phyloP scores from a whole-genome alignment of 2,888 invertebrate genomes.

The Parnassius glacialis region DNA sequence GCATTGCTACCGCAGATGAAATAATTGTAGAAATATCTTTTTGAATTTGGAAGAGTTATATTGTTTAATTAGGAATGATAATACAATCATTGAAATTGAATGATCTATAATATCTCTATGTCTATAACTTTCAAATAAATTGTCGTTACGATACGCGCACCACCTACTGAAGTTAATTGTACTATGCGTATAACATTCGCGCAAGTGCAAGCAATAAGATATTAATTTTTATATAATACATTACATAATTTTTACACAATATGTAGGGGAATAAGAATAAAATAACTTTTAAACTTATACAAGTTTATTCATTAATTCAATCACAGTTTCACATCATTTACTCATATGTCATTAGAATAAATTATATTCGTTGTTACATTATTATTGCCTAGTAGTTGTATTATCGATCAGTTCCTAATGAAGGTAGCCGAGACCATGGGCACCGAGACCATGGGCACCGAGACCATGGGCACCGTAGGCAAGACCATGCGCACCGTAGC shows the following conservation, averaged over 20 bases:
- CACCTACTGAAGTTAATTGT: too few relatives aligned
- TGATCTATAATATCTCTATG: too few relatives aligned
- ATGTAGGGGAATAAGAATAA: not conserved
- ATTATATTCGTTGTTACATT: constrained; percentile 25
- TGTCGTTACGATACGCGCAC: too few relatives aligned
- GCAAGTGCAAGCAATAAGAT: too few relatives aligned
- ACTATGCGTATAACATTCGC: too few relatives aligned
- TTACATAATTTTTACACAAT: not conserved
- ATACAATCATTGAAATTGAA: too few relatives aligned
- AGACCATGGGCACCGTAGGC: constrained; percentile 35
- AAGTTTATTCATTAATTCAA: constrained; percentile 25
- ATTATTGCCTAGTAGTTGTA: constrained; percentile 25
- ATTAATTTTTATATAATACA: too few relatives aligned
- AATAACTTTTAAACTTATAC: constrained; percentile 16
- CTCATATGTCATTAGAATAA: constrained; percentile 23
- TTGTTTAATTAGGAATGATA: too few relatives aligned
- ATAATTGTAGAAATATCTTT: too few relatives aligned
- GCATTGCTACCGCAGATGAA: too few relatives aligned
- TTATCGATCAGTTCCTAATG: constrained; percentile 16
- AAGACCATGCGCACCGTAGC: constrained; percentile 37
- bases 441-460: constrained; percentile 31
- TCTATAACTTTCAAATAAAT: too few relatives aligned
- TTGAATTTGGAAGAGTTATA: too few relatives aligned
- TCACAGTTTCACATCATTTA: constrained; percentile 26
- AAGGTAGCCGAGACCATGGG: constrained; percentile 25